Conservation (phyloP, 2,888 invertebrate genomes). For the Cheilosia vulpina region DNA sequence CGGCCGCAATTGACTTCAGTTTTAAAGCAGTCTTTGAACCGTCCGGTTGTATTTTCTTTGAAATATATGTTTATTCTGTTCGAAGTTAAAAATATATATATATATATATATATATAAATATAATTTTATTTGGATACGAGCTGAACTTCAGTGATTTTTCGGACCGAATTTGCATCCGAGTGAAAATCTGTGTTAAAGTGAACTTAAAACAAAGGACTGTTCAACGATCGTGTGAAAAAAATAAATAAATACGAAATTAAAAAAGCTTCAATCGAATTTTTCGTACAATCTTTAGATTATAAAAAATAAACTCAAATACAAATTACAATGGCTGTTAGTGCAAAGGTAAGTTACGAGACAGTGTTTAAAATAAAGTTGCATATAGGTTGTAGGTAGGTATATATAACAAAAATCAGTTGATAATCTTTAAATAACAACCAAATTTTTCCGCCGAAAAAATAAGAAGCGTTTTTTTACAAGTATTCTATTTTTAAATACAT, state of each 20-base stretch:
- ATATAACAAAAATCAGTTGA: neutral
- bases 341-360: slow-evolving; percentile 50
- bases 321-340: slow-evolving; percentile 56
- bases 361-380: neutral
- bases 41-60: slow-evolving; percentile 49
- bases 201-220: slow-evolving; percentile 31
- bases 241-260: neutral
- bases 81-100: neutral
- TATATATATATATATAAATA: neutral
- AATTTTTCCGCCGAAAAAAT: neutral
- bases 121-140: neutral
- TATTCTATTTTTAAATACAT: slow-evolving; percentile 48
- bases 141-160: neutral
- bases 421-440: neutral
- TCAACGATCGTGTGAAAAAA: slow-evolving; percentile 12
- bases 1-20: slow-evolving; percentile 61
- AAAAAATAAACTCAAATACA: neutral
- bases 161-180: neutral
- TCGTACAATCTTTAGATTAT: neutral
- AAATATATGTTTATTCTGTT: neutral
- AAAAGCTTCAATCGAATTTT: neutral
- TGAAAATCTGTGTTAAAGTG: slow-evolving; percentile 5
- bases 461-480: slow-evolving; percentile 4
- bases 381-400: too few relatives aligned
- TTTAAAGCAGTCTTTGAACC: slow-evolving; percentile 61